Evolutionary conservation across 2,797 vertebrate species (phyloP), one percentile per base, ranked within the genome.

Genomic region (Neosalanx taihuensis): DNA sequence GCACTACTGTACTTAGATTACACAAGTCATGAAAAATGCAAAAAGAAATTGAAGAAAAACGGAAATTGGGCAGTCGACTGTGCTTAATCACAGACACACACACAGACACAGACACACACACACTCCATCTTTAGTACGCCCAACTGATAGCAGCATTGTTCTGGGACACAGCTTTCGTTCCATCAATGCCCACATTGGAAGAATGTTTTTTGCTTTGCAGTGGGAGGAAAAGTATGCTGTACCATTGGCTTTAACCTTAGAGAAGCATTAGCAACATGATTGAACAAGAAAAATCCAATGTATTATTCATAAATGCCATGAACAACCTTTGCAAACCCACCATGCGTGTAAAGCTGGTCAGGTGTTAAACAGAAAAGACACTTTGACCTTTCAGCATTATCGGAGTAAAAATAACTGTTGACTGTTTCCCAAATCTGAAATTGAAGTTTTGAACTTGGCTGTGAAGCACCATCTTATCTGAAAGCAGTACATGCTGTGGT

Each of bases 251-350:
- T 63, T 75, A 73, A 75, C 59, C 74, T 74, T 53, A 71, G 31
- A 9, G 74, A 75, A 69, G 77, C 72, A 68, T 72, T 20, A 4
- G 64, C 41, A 46, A 46, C 41, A 74, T 37, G 10, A 51, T 35
- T 67, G 67, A 67, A 58, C 29, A 74, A 53, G 59, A 70, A 72
- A 76, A n/a, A 69, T 51, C 72, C 70, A 62, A 75, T 86, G 75
- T 72, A 81, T 87, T 84, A 84, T 86, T 86, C 69, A 86, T 29
- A 81, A 75, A 77, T 73, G 73, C 75, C 71, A 68, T 1, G 33
- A 71, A 76, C 64, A 64, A 60, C 64, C 67, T 78, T 77, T 77
- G 72, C 64, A 80, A 71, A 70, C 69, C 1, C 20, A 61, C 67
- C 72, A 57, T 51, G 76, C 74, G 29, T 79, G 75, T 30, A 76